phyloP scores from a whole-genome alignment of 2,888 invertebrate species.

The Dolichopus griseipennis region DNA sequence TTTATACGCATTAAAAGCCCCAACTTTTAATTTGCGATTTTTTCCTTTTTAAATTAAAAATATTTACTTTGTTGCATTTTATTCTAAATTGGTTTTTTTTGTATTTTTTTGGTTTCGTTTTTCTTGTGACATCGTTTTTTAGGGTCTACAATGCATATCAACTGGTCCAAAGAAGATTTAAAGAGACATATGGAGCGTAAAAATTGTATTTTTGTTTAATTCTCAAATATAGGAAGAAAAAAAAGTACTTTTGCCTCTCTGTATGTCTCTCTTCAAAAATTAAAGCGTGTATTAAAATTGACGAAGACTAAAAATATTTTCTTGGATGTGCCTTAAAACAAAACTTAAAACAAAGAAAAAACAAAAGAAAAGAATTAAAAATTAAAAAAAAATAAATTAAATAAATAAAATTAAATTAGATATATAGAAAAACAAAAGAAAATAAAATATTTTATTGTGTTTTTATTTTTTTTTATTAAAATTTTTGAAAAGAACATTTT shows the following conservation, averaged over 20 bases:
- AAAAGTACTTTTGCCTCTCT: background rate
- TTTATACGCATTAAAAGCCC: background rate
- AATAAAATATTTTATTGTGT: too few relatives aligned
- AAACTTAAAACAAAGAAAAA: background rate
- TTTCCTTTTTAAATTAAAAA: too few relatives aligned
- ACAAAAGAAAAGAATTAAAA: background rate
- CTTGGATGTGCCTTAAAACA: constrained; percentile 1
- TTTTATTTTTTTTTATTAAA: too few relatives aligned
- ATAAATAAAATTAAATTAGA: background rate
- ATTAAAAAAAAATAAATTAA: background rate
- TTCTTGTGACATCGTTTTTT: constrained; percentile 24
- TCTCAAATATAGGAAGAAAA: too few relatives aligned
- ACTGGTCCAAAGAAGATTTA: constrained; percentile 60
- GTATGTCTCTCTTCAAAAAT: background rate
- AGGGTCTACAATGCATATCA: constrained; percentile 62
- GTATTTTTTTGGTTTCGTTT: too few relatives aligned
- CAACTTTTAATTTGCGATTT: too few relatives aligned
- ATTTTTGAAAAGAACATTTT: too few relatives aligned
- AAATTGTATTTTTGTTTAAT: background rate
- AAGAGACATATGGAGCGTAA: constrained; percentile 50
- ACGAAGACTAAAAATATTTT: background rate
- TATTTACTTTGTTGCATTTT: too few relatives aligned
- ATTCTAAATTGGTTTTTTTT: too few relatives aligned
- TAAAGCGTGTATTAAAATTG: background rate
- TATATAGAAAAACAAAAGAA: background rate